phyloP scores from a whole-genome alignment of 2,113 vertebrate genomes.

The Pelecanus crispus region DNA sequence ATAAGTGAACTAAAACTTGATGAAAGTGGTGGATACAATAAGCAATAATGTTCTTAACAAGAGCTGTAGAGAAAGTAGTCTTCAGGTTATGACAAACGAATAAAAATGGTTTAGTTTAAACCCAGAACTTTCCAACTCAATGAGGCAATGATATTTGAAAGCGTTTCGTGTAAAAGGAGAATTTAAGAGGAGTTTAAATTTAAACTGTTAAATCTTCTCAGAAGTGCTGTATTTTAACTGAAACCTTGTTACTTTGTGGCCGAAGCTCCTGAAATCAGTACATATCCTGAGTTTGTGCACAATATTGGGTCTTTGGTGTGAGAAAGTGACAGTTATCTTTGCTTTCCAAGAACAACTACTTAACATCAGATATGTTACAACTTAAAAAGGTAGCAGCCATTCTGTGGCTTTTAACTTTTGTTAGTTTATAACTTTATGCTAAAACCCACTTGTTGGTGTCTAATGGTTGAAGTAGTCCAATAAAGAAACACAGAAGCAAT shows the following conservation, averaged over 20 bases:
- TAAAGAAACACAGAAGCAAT: not conserved
- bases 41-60: not conserved
- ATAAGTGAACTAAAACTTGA: not conserved
- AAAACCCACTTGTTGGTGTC: not conserved
- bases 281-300: not conserved
- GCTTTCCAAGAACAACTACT: not conserved
- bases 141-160: not conserved
- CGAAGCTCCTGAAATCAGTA: not conserved
- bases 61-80: not conserved
- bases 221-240: not conserved
- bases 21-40: not conserved
- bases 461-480: not conserved
- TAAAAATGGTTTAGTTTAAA: not conserved
- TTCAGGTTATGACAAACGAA: not conserved
- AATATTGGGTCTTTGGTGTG: not conserved
- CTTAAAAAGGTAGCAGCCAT: not conserved
- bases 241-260: not conserved
- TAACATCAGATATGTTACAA: not conserved
- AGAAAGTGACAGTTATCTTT: not conserved
- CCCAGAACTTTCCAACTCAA: fast-evolving
- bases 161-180: not conserved
- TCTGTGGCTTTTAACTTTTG: not conserved
- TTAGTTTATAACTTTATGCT: not conserved
- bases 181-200: not conserved
- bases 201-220: not conserved